A percentile compares a stretch with the other conserved stretches of the same genome.
These are phyloP conservation scores for Drosophila eugracilis DNA, from an alignment of 1,140 invertebrate genomes.

Conservation along the genomic window DNA sequence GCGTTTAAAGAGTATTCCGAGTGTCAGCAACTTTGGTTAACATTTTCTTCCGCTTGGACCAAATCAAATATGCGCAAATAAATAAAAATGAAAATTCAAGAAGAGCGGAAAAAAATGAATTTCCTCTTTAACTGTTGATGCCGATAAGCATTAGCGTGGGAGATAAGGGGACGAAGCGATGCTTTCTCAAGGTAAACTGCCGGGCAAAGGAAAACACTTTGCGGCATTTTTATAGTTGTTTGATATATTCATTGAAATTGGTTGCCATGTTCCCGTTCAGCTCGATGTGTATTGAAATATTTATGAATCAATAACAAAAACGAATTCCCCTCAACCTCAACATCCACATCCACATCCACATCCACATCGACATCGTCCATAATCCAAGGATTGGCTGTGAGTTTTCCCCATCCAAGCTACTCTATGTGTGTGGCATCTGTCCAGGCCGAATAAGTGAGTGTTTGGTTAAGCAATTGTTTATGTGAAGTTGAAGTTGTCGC, in stretches of 20 bases:
- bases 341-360: background rate
- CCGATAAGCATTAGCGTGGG: constrained; percentile 60
- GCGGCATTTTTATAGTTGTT: constrained; percentile 82
- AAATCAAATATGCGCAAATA: constrained; percentile 83
- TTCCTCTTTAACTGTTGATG: constrained; percentile 75
- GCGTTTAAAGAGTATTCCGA: background rate
- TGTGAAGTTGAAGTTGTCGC: constrained; percentile 65
- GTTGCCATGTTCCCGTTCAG: constrained; percentile 38
- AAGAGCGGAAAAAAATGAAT: constrained; percentile 52
- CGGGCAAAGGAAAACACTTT: constrained; percentile 73
- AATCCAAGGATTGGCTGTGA: constrained; percentile 6
- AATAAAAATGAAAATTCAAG: constrained; percentile 82
- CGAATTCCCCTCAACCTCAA: constrained; percentile 23
- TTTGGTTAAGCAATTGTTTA: constrained; percentile 78
- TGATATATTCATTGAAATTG: constrained; percentile 83
- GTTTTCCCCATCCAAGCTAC: background rate
- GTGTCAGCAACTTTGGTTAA: background rate
- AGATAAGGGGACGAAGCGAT: background rate
- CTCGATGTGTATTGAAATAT: constrained; percentile 78
- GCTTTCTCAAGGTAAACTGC: constrained; percentile 61
- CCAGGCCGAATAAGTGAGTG: constrained; percentile 58
- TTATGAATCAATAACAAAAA: constrained; percentile 82
- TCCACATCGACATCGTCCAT: background rate
- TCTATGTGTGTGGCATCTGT: constrained; percentile 39
- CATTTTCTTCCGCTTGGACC: constrained; percentile 20